Evolutionary conservation across 2,888 invertebrate genomes (phyloP).

Genomic region (Stegophylla sp.): DNA sequence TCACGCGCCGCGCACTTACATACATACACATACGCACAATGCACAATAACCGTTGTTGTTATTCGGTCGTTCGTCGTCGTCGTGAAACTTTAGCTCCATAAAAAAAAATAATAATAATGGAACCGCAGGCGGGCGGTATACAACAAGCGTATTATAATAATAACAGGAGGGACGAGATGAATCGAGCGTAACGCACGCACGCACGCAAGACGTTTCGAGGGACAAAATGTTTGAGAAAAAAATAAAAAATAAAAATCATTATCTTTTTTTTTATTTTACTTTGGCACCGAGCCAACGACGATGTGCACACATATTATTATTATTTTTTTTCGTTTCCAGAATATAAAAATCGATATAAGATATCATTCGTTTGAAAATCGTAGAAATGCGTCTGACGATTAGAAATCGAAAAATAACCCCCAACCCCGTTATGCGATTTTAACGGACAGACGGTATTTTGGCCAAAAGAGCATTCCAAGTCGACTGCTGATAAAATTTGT

Average conservation of each 20-base stretch:
- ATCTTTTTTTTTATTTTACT: not conserved
- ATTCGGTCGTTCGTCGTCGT: slow-evolving; percentile 19
- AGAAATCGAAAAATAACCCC: too few relatives aligned
- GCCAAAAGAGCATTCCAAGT: too few relatives aligned
- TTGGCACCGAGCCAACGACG: not conserved
- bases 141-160: too few relatives aligned
- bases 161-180: not conserved
- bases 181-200: not conserved
- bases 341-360: too few relatives aligned
- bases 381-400: too few relatives aligned
- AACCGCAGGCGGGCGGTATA: not conserved
- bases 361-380: too few relatives aligned
- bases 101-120: slow-evolving; percentile 18
- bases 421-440: too few relatives aligned
- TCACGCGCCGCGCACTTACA: not conserved
- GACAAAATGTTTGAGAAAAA: not conserved
- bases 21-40: not conserved
- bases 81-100: slow-evolving; percentile 32
- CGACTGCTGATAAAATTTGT: too few relatives aligned
- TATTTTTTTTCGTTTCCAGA: too few relatives aligned
- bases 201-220: not conserved
- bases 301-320: not conserved
- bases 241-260: too few relatives aligned
- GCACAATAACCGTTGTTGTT: slow-evolving; percentile 39
- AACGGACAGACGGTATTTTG: too few relatives aligned